Conservation (phyloP, 2,113 vertebrate genomes). For the Ondatra zibethicus region DNA sequence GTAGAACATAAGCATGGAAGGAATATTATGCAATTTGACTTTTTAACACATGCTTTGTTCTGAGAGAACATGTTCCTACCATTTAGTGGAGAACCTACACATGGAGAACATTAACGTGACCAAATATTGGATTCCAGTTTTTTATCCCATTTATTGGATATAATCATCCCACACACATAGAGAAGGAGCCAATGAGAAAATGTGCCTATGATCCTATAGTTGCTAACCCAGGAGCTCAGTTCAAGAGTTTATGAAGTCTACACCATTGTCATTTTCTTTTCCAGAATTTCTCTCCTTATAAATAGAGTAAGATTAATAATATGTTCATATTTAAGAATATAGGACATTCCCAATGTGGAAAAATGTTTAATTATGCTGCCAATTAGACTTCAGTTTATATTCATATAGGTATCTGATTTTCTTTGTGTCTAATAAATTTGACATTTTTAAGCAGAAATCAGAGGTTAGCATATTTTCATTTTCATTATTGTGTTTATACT, state of each 20-base stretch:
- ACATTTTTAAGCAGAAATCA: background rate
- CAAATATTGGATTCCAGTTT: background rate
- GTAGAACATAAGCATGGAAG: background rate
- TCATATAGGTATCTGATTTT: background rate
- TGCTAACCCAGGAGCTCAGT: background rate
- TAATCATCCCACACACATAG: background rate
- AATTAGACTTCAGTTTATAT: background rate
- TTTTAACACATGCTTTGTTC: background rate
- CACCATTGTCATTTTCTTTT: background rate
- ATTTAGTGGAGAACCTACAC: background rate
- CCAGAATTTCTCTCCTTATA: background rate
- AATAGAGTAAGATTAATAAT: background rate
- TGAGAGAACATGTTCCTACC: background rate
- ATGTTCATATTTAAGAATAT: background rate
- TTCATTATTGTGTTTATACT: background rate
- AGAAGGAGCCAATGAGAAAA: background rate
- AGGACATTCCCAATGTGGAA: background rate
- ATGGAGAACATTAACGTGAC: background rate
- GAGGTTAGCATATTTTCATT: background rate
- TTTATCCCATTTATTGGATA: background rate
- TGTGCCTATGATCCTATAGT: background rate
- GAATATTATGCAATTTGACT: background rate
- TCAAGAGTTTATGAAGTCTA: background rate
- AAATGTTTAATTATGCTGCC: background rate
- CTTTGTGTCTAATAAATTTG: background rate